Base-by-base conservation (phyloP, 2,113 vertebrate genomes). In the Ammodytes marinus region DNA sequence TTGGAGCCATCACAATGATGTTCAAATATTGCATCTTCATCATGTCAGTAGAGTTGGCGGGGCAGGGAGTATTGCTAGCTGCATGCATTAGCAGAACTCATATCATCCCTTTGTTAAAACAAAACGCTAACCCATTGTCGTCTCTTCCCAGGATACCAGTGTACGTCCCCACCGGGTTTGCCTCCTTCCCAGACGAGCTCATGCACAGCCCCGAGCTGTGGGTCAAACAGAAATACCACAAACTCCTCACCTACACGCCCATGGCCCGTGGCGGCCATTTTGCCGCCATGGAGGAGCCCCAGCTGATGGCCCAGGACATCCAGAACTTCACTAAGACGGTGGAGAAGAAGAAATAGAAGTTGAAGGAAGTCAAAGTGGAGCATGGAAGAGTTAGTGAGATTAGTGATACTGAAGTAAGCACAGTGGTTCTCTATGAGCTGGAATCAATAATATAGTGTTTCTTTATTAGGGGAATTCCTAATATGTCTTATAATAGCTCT, bases 231-330 rank as follows among this genome's bases (percentile, higher is more conserved):
- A 88, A 92, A 55, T 97, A 92, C 89, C 90, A n/a, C 40, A 93
- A 96, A 12, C 92, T 98, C 0, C 1, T 94, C 46, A 89, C 68
- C 59, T 97, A 88, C 85, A 86, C 92, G 1, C 90, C 86, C 64
- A 96, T 97, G 96, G 88, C 93, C 4, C 86, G 71, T 0, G 97
- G 97, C 0, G 97, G 97, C 1, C 97, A 97, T 76, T 98, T 97
- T 74, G 96, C 96, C 14, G 97, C 96, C 68, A 96, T 98, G 93
- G 96, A 98, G 71, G 96, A 97, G 82, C 96, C 96, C 6, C 89
- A 89, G 84, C 93, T 98, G 76, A 90, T 97, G 90, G 96, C 96
- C 6, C 88, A 95, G 59, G 97, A 98, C 85, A 92, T 97, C 77
- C 93, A 94, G 60, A 93, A 90, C n/a, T 97, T 98, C 86, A 91